These are phyloP conservation scores for Calliphora vicina DNA, from an alignment of 1,140 invertebrate species.

Conservation along the genomic window DNA sequence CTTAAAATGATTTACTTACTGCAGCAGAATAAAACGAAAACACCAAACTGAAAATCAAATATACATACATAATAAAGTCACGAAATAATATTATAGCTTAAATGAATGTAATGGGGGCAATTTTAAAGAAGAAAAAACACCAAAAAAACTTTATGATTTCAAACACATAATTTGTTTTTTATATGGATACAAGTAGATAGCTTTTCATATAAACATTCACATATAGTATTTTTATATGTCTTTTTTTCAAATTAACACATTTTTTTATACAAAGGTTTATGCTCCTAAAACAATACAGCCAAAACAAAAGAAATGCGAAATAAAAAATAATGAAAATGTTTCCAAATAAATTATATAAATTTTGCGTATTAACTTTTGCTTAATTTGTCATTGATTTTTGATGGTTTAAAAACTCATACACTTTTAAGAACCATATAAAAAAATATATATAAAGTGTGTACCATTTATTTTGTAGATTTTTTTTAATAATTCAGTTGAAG, in stretches of 20 bases:
- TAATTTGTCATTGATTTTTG: neutral
- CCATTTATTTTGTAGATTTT: no score
- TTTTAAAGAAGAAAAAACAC: neutral
- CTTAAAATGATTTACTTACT: constrained; percentile 2
- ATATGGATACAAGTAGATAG: neutral
- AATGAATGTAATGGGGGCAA: neutral
- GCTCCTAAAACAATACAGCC: neutral
- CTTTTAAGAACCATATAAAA: no score
- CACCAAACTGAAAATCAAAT: neutral
- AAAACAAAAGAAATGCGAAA: no score
- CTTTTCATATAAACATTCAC: no score
- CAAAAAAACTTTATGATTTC: neutral
- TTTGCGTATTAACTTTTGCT: neutral
- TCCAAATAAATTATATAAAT: neutral
- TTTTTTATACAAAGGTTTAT: no score
- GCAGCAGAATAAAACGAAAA: neutral
- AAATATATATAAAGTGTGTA: no score
- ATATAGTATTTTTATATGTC: neutral
- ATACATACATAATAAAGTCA: neutral
- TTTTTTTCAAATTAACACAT: neutral
- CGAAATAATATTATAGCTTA: neutral
- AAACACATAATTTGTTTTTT: neutral
- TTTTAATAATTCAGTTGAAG: no score
- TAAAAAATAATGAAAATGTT: neutral
- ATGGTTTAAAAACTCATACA: neutral